Conservation (phyloP, 2,797 vertebrate genomes). For the Lacerta agilis region DNA sequence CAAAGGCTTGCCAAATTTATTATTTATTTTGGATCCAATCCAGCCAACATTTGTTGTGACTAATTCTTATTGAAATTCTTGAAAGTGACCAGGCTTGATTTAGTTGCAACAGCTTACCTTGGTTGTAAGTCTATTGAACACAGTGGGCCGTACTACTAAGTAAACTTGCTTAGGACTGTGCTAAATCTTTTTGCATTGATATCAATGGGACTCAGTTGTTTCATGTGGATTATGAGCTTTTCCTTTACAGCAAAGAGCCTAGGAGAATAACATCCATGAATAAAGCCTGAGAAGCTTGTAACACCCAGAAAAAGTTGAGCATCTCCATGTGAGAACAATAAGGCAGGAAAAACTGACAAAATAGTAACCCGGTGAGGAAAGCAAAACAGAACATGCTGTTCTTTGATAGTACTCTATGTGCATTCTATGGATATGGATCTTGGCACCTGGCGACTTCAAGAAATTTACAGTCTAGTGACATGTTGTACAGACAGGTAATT, state of each 20-base stretch:
- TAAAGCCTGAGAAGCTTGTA: conserved; percentile 20
- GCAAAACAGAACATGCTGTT: background rate
- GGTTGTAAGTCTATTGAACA: background rate
- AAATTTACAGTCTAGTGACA: conserved; percentile 9
- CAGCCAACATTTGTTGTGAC: background rate
- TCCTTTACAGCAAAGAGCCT: conserved; percentile 11
- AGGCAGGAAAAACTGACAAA: background rate
- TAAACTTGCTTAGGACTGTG: too few relatives aligned
- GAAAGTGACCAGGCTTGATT: too few relatives aligned
- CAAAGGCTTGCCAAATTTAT: background rate
- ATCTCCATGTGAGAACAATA: conserved; percentile 29
- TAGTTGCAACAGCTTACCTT: background rate
- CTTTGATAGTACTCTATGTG: background rate
- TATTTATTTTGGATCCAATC: background rate
- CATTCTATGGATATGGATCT: background rate
- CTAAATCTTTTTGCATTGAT: background rate
- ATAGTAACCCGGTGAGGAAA: conserved; percentile 16
- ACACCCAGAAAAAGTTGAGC: conserved; percentile 4
- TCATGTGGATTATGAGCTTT: background rate
- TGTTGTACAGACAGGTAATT: conserved; percentile 1
- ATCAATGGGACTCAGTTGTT: background rate
- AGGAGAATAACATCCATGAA: conserved; percentile 41
- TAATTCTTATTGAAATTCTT: background rate
- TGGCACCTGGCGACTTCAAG: background rate
- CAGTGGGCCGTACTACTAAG: too few relatives aligned